A percentile compares a stretch with the other conserved stretches of the same genome.
Conservation (phyloP, 2,113 vertebrate genomes). For the Microcebus murinus region DNA sequence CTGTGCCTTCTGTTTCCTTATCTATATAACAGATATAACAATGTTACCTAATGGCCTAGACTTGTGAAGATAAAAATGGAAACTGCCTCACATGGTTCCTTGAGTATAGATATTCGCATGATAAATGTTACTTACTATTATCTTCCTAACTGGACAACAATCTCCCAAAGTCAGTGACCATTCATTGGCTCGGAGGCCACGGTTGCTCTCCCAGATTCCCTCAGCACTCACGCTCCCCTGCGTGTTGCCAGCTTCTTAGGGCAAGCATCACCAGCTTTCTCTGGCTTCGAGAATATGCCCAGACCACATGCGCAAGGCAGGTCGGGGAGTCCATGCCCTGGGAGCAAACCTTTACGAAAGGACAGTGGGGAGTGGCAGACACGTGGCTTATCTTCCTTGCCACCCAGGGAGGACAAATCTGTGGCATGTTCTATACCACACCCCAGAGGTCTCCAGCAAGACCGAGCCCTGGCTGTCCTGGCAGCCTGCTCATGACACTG, state of each 20-base stretch:
- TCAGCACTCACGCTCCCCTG: neutral
- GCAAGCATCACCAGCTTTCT: neutral
- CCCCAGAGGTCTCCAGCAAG: neutral
- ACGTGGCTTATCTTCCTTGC: neutral
- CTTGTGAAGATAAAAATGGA: neutral
- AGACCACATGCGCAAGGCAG: neutral
- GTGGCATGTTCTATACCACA: neutral
- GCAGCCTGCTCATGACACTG: neutral
- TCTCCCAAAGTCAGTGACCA: neutral
- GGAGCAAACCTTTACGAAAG: neutral
- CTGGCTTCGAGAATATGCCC: neutral
- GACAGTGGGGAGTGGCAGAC: no score
- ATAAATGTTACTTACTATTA: neutral
- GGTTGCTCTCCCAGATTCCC: neutral
- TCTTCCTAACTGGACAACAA: neutral
- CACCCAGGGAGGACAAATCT: neutral
- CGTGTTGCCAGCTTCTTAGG: neutral
- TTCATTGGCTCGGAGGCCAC: neutral
- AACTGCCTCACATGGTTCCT: neutral
- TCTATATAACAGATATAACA: neutral
- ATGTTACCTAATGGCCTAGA: neutral
- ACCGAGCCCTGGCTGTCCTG: neutral
- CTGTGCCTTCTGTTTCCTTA: constrained; percentile 32
- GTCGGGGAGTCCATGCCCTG: neutral
- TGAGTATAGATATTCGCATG: neutral